A percentile compares a stretch with the other conserved stretches of the same genome.
phyloP scores from a whole-genome alignment of 2,888 invertebrate species.

The Pseudeuparius sepicola region DNA sequence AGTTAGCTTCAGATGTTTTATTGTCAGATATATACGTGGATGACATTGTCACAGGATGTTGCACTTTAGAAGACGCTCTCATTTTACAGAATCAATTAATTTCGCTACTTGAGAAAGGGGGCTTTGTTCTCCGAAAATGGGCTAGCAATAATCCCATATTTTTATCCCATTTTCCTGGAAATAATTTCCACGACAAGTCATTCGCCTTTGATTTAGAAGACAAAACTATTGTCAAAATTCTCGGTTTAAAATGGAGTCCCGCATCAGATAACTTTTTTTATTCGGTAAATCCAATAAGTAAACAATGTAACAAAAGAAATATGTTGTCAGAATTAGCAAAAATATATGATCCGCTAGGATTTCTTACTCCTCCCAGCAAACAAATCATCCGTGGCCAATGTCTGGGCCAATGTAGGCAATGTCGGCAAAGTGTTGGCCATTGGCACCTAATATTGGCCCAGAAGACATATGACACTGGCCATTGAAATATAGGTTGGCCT shows the following conservation, averaged over 20 bases:
- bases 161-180: no score
- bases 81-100: neutral
- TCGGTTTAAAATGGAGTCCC: constrained; percentile 18
- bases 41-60: constrained; percentile 11
- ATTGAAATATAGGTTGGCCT: no score
- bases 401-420: no score
- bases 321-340: constrained; percentile 14
- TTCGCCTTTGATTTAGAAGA: no score
- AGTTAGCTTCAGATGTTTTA: constrained; percentile 10
- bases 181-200: no score
- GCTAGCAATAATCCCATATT: constrained; percentile 9
- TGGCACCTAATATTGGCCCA: no score
- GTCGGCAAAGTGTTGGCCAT: no score
- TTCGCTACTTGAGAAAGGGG: neutral
- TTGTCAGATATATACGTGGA: constrained; percentile 6
- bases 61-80: constrained; percentile 7
- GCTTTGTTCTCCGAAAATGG: constrained; percentile 12
- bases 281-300: neutral
- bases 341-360: constrained; percentile 25
- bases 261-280: constrained; percentile 12
- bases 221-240: constrained; percentile 17
- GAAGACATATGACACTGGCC: no score
- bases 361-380: no score
- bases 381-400: no score
- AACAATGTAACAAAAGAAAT: constrained; percentile 22